phyloP scores from a whole-genome alignment of 30 jellyfish, hydroid and myxozoan genomes.

The Clytia hemisphaerica region DNA sequence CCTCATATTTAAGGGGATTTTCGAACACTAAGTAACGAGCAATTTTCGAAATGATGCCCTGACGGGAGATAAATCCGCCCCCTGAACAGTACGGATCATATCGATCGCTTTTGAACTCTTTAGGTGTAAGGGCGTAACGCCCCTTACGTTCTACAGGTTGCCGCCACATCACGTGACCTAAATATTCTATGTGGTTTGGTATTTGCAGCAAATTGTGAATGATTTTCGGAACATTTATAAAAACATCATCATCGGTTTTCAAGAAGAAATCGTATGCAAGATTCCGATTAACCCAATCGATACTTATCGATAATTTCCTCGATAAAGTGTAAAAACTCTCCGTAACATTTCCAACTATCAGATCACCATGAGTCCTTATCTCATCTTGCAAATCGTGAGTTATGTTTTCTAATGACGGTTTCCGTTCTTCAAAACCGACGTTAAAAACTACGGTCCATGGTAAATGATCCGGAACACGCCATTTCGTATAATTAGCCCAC shows the following conservation, averaged over 20 bases:
- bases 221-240: neutral
- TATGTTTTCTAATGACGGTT: too few species aligned
- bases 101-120: slow-evolving; percentile 5
- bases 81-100: slow-evolving; percentile 46
- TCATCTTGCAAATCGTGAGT: too few species aligned
- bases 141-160: slow-evolving; percentile 19
- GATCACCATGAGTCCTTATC: too few species aligned
- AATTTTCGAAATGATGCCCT: slow-evolving; percentile 12
- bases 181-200: neutral
- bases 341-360: slow-evolving; percentile 16
- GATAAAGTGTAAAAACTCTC: slow-evolving; percentile 29
- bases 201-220: neutral
- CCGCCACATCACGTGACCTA: slow-evolving; percentile 10
- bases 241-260: slow-evolving; percentile 38
- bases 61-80: slow-evolving; percentile 26
- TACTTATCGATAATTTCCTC: slow-evolving; percentile 22
- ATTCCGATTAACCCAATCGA: slow-evolving; percentile 4
- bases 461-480: too few species aligned
- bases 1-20: slow-evolving; percentile 18
- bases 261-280: slow-evolving; percentile 2
- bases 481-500: too few species aligned
- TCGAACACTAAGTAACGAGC: slow-evolving; percentile 11
- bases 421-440: too few species aligned
- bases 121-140: slow-evolving; percentile 14
- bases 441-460: too few species aligned